Conservation (phyloP, 2,113 vertebrate genomes). For the Montifringilla adamsi region DNA sequence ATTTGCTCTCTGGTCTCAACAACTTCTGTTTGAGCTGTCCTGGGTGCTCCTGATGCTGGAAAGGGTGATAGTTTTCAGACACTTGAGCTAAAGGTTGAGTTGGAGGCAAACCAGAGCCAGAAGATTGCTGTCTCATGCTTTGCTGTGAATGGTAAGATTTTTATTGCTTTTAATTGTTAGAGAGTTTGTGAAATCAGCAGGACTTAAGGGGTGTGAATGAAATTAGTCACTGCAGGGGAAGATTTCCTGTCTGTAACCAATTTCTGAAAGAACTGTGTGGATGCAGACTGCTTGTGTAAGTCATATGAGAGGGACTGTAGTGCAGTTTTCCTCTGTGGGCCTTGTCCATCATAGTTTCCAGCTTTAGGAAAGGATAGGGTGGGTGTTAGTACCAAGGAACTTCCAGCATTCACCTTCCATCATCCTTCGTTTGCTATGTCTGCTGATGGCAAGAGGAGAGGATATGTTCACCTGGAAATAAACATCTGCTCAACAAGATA, state of each 20-base stretch:
- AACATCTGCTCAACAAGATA: neutral
- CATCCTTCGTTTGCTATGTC: neutral
- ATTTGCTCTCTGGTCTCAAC: neutral
- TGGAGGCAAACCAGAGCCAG: neutral
- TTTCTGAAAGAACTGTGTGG: constrained; percentile 34
- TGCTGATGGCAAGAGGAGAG: neutral
- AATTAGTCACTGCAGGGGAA: constrained; percentile 26
- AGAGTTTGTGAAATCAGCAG: constrained; percentile 46
- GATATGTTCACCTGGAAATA: neutral
- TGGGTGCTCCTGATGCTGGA: neutral
- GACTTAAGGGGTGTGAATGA: constrained; percentile 11
- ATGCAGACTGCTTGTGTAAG: constrained; percentile 45
- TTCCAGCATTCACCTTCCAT: neutral
- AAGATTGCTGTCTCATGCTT: neutral
- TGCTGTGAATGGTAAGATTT: constrained; percentile 2
- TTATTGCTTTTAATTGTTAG: neutral
- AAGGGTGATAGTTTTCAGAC: neutral
- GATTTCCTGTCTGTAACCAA: neutral
- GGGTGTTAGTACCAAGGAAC: neutral
- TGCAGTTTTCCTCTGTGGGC: neutral
- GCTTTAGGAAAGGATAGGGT: constrained; percentile 6
- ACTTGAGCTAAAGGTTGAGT: neutral
- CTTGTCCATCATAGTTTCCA: constrained; percentile 23
- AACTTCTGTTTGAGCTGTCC: neutral
- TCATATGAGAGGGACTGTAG: neutral